Percentiles rank a stretch among this genome's conserved stretches.
phyloP scores from a whole-genome alignment of 2,888 invertebrate genomes.

The Drosophila hamatofila region DNA sequence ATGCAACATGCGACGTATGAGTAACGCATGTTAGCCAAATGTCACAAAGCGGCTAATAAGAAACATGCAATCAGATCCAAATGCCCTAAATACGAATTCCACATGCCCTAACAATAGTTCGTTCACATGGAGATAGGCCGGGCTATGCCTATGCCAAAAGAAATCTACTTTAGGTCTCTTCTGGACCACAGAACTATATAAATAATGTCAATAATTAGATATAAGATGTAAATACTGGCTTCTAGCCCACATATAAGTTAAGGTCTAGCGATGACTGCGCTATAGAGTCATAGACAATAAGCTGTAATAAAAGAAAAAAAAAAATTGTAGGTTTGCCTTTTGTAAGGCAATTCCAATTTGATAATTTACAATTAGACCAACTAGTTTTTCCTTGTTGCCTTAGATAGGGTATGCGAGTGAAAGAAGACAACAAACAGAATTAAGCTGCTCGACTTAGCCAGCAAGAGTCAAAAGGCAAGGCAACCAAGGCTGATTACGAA shows the following conservation, averaged over 20 bases:
- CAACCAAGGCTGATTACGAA: conserved; percentile 8
- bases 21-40: conserved; percentile 42
- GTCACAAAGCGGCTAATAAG: conserved; percentile 31
- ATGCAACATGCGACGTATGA: conserved; percentile 62
- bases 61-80: not conserved
- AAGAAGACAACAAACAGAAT: conserved; percentile 2
- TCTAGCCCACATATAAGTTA: too few relatives aligned
- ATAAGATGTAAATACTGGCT: too few relatives aligned
- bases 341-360: too few relatives aligned
- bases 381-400: not conserved
- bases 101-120: conserved; percentile 17
- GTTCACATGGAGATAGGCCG: not conserved
- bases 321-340: too few relatives aligned
- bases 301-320: too few relatives aligned
- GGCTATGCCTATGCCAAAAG: not conserved
- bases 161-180: too few relatives aligned
- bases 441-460: conserved; percentile 35
- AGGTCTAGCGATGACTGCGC: too few relatives aligned
- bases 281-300: too few relatives aligned
- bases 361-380: not conserved
- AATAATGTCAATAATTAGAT: too few relatives aligned
- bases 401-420: conserved; percentile 15
- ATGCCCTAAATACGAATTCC: not conserved
- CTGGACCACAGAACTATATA: too few relatives aligned
- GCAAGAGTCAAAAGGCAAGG: conserved; percentile 9